Evolutionary conservation across 2,113 vertebrate species (phyloP).

Genomic region (Ctenomys sociabilis): DNA sequence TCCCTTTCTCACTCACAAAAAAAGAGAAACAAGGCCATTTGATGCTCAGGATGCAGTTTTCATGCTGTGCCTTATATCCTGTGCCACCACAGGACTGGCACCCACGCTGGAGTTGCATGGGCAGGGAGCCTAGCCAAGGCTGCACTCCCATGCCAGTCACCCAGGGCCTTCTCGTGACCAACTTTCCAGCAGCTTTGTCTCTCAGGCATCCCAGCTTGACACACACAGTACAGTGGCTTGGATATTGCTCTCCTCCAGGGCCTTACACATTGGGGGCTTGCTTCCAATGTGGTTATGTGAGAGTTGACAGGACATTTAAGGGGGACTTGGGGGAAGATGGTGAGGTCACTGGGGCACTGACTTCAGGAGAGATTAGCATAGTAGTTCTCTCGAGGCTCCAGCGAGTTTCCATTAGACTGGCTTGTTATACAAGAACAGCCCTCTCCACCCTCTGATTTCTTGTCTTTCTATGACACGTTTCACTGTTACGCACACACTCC

Average conservation of each 20-base stretch:
- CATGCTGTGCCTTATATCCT: background rate
- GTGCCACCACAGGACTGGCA: background rate
- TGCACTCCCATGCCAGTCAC: rapidly evolving
- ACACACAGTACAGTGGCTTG: background rate
- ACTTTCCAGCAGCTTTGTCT: background rate
- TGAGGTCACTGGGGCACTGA: background rate
- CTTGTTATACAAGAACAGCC: background rate
- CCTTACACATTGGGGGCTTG: background rate
- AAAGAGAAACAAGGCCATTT: background rate
- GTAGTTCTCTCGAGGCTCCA: background rate
- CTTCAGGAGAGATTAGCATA: background rate
- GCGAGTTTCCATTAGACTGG: background rate
- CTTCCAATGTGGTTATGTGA: background rate
- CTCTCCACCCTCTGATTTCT: background rate
- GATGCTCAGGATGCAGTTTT: background rate
- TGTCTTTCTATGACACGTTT: background rate
- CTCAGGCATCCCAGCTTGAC: background rate
- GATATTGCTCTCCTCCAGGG: background rate
- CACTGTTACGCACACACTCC: background rate
- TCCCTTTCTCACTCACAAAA: background rate
- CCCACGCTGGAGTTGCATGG: background rate
- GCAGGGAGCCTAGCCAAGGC: background rate
- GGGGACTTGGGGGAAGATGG: background rate
- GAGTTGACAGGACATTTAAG: background rate
- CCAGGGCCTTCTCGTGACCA: rapidly evolving